These are phyloP conservation scores for Zonotrichia leucophrys DNA, from an alignment of 2,113 vertebrate species.

Conservation along the genomic window DNA sequence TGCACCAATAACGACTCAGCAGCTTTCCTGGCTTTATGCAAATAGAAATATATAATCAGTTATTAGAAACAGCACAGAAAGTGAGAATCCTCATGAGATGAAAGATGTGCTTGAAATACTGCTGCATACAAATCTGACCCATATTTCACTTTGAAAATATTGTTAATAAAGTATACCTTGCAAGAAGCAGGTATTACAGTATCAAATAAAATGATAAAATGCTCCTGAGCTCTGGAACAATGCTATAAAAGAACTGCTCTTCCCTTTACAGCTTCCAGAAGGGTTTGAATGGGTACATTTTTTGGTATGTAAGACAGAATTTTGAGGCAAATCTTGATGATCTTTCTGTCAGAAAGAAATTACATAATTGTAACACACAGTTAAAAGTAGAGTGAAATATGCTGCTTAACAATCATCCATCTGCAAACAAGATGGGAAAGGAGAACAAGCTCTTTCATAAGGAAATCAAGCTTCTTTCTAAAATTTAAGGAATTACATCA, in stretches of 20 bases:
- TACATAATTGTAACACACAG: accelerated
- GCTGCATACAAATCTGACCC: not conserved
- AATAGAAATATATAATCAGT: not conserved
- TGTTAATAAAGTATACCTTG: not conserved
- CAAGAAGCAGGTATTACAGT: not conserved
- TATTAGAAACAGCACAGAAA: not conserved
- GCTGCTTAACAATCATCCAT: not conserved
- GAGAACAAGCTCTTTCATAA: not conserved
- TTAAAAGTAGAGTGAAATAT: not conserved
- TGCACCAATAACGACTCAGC: not conserved
- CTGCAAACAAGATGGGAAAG: not conserved
- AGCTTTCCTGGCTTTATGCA: not conserved
- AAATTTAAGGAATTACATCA: not conserved
- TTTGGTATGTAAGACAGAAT: not conserved
- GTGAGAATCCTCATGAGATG: not conserved
- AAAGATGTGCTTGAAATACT: not conserved
- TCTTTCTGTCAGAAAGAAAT: not conserved
- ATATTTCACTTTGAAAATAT: not conserved
- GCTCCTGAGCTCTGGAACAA: not conserved
- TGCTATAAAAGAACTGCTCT: not conserved
- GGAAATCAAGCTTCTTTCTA: not conserved
- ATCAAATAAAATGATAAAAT: not conserved
- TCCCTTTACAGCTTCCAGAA: not conserved
- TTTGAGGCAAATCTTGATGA: not conserved
- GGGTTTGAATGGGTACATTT: not conserved